Percentiles rank a stretch among this genome's conserved stretches.
Evolutionary conservation across 2,797 vertebrate genomes (phyloP).

Genomic region (Gallirallus australis): DNA sequence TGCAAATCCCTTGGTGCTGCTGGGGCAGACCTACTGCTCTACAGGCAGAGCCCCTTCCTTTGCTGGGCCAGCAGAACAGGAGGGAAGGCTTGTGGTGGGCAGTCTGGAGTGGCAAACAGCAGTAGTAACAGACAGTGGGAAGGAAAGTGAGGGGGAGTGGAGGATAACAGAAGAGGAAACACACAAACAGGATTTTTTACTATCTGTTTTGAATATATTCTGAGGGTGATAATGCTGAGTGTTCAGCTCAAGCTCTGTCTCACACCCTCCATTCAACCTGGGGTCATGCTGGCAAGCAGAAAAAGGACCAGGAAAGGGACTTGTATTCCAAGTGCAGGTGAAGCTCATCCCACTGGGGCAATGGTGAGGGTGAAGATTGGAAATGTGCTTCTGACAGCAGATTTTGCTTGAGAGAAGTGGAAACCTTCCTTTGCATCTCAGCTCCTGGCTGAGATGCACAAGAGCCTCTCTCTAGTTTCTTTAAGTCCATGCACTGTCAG

Average conservation of each 20-base stretch:
- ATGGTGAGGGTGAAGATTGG: rapidly evolving
- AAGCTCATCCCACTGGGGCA: not conserved
- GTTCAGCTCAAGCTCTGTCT: not conserved
- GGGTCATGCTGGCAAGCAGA: not conserved
- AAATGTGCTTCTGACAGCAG: not conserved
- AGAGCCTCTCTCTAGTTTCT: not conserved
- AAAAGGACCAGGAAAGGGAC: not conserved
- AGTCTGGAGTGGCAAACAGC: not conserved
- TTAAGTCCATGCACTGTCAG: not conserved
- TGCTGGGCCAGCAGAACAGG: not conserved
- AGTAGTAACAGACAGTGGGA: not conserved
- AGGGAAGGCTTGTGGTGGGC: not conserved
- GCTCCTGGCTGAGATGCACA: not conserved
- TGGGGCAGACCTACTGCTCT: not conserved
- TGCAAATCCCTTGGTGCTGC: not conserved
- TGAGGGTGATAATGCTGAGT: not conserved
- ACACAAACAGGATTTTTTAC: not conserved
- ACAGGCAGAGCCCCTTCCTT: not conserved
- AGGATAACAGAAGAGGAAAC: not conserved
- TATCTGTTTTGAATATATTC: not conserved
- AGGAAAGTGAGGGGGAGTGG: not conserved
- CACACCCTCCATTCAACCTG: not conserved
- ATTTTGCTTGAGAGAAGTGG: not conserved
- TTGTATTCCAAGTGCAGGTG: not conserved
- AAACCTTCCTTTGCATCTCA: not conserved